A percentile compares a stretch with the other conserved stretches of the same genome.
These are phyloP conservation scores for Nephrotoma flavescens DNA, from an alignment of 2,888 invertebrate genomes.

Conservation along the genomic window DNA sequence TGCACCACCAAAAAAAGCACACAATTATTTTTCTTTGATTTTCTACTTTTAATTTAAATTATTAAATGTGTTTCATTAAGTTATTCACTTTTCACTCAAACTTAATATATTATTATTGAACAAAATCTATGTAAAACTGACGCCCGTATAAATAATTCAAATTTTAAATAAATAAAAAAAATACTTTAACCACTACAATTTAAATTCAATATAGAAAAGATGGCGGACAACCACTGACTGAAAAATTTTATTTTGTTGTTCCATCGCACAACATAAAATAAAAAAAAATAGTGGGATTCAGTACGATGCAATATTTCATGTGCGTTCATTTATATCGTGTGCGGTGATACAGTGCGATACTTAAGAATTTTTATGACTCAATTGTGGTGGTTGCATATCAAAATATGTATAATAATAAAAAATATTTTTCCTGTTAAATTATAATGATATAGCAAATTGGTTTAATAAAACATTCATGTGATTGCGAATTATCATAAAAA, in stretches of 20 bases:
- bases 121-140: slow-evolving; percentile 1
- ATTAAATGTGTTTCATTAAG: not conserved
- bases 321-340: not conserved
- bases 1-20: not conserved
- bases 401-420: not conserved
- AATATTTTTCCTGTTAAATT: not conserved
- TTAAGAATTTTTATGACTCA: not conserved
- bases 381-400: not conserved
- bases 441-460: not conserved
- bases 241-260: slow-evolving; percentile 3
- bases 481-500: not conserved
- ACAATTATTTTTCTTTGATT: slow-evolving; percentile 4
- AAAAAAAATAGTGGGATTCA: not conserved
- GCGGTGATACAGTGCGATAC: not conserved
- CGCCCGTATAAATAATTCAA: slow-evolving; percentile 3
- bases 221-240: slow-evolving; percentile 4
- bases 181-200: not conserved
- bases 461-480: not conserved
- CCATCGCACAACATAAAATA: not conserved
- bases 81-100: not conserved
- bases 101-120: not conserved
- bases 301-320: not conserved
- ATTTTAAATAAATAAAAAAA: not conserved
- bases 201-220: not conserved
- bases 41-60: not conserved